A percentile compares a stretch with the other conserved stretches of the same genome.
Conservation (phyloP, 2,113 vertebrate genomes). For the Pluvialis apricaria region DNA sequence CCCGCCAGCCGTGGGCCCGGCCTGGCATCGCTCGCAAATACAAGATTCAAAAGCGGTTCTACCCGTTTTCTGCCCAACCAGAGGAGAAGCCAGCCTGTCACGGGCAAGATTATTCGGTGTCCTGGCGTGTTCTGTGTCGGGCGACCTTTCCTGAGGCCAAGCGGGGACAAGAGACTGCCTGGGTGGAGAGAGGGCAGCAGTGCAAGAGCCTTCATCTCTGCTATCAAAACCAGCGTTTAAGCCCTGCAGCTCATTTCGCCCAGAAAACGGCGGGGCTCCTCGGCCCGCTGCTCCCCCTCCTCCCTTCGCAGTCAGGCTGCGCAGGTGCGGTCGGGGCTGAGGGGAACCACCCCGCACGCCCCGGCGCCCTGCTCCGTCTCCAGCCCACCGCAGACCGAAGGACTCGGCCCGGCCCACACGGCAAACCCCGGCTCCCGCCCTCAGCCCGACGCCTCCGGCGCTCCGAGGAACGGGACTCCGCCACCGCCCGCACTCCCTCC, state of each 20-base stretch:
- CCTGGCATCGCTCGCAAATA: background rate
- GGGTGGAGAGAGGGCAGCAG: fast-evolving
- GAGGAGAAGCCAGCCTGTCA: background rate
- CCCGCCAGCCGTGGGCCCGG: fast-evolving
- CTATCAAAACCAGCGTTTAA: background rate
- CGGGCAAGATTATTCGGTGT: too few relatives aligned
- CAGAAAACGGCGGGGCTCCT: too few relatives aligned
- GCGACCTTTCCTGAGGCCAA: background rate
- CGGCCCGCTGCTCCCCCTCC: too few relatives aligned
- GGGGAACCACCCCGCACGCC: too few relatives aligned
- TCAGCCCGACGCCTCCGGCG: fast-evolving
- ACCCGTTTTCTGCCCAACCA: fast-evolving
- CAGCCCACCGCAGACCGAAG: background rate
- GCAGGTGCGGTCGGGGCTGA: fast-evolving
- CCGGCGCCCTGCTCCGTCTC: too few relatives aligned
- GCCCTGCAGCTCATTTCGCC: background rate
- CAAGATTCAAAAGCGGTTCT: background rate
- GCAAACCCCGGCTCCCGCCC: fast-evolving
- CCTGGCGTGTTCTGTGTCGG: background rate
- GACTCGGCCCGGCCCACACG: fast-evolving
- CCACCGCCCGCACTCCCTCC: background rate
- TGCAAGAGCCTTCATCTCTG: fast-evolving
- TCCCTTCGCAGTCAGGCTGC: background rate
- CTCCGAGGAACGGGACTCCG: fast-evolving
- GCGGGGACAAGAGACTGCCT: background rate